Base-by-base conservation (phyloP, 1,140 invertebrate species). In the Hycleus phaleratus region DNA sequence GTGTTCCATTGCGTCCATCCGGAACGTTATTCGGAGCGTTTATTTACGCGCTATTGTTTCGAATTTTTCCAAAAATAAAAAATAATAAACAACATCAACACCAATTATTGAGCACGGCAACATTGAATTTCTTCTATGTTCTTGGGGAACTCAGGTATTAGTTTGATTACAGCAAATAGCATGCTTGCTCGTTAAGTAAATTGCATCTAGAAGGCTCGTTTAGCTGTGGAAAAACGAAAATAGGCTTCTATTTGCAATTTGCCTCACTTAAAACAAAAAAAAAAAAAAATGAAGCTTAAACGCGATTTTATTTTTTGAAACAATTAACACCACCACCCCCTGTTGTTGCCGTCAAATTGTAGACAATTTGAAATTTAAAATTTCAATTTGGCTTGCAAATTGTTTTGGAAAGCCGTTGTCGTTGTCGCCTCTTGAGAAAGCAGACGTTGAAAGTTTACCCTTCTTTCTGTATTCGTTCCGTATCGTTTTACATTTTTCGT, bases 121-220 rank as follows among this genome's bases (percentile, higher is more conserved):
- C 45, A 44, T 39, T 46, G 55, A 26, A 56, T 55, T 46, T 51
- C 49, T 60, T 63, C 58, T 60, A 67, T 67, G 60, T 62, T 49
- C 59, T 57, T 62, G 54, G 65, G 51, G 58, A 47, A 60, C 50
- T 64, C 65, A 67, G 65, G 65, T 67, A 66, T 62, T 48, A 6
- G 3, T 48, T 25, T 46, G 32, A 32, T 32, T 32, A 32, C 32
- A 32, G 32, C 32, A 32, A 32, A 32, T 7, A 32, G 7, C 32
- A 32, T 48, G 18, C 26, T 24, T 48, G 24, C 1, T 11, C 38
- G 11, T 32, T 42, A 44, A 52, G 11, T 18, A 52, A 18, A n/a
- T 11, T 32, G 32, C 32, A 32, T 32, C 32, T 32, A 32, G 32
- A 32, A 7, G 32, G 7, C 32, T 32, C 4, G 7, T 7, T 32